These are phyloP conservation scores for Nibea albiflora DNA, from an alignment of 2,113 vertebrate genomes.

Conservation along the genomic window DNA sequence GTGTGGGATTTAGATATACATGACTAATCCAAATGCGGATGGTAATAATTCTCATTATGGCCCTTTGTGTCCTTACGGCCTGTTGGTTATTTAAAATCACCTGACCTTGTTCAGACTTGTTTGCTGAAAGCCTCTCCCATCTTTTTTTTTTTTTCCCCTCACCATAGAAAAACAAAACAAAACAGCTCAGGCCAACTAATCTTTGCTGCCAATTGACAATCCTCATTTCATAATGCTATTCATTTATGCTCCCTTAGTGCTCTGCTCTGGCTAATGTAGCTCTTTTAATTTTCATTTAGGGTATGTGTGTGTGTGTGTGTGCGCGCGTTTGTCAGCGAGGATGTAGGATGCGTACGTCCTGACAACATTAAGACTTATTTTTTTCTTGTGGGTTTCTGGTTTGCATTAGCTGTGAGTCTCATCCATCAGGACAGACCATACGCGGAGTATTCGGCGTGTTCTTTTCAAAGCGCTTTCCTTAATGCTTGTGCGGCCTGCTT, in stretches of 20 bases:
- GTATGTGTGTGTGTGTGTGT: constrained; percentile 17
- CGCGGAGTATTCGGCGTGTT: constrained; percentile 10
- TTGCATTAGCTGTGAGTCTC: constrained; percentile 68
- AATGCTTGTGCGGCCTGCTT: constrained; percentile 5
- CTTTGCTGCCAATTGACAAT: constrained; percentile 66
- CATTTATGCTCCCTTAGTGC: constrained; percentile 67
- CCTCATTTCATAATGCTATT: constrained; percentile 72
- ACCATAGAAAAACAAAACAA: constrained; percentile 45
- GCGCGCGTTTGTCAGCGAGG: constrained; percentile 14
- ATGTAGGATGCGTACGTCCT: constrained; percentile 48
- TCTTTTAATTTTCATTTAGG: constrained; percentile 70
- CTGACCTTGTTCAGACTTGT: constrained; percentile 55
- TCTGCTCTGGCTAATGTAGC: constrained; percentile 62
- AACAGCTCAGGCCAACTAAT: constrained; percentile 60
- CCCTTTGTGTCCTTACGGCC: constrained; percentile 34
- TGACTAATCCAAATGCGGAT: constrained; percentile 48
- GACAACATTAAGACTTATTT: constrained; percentile 70
- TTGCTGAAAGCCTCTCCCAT: constrained; percentile 31
- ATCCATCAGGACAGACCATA: constrained; percentile 64
- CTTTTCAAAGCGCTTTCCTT: constrained; percentile 21
- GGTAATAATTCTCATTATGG: constrained; percentile 62
- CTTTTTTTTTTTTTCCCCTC: background rate
- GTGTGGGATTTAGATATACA: constrained; percentile 55
- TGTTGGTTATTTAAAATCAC: constrained; percentile 40
- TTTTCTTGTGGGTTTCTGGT: constrained; percentile 69